phyloP scores from a whole-genome alignment of 2,113 vertebrate genomes.

The Hemichromis elongatus region DNA sequence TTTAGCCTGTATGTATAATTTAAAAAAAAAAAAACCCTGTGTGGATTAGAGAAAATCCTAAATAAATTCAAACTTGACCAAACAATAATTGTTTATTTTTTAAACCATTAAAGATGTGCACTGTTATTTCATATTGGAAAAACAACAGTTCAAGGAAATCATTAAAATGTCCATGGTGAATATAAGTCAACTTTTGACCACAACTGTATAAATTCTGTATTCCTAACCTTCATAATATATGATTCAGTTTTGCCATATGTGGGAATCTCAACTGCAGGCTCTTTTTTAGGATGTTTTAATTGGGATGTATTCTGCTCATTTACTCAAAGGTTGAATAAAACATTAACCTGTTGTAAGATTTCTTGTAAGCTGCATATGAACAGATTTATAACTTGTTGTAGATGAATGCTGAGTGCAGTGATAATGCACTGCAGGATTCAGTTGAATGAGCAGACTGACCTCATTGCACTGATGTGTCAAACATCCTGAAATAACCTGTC shows the following conservation, averaged over 20 bases:
- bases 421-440: conserved; percentile 24
- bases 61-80: not conserved
- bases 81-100: not conserved
- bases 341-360: not conserved
- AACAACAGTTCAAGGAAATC: not conserved
- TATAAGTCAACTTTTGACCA: not conserved
- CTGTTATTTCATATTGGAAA: not conserved
- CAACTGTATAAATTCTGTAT: not conserved
- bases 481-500: conserved; percentile 50
- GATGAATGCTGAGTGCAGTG: not conserved
- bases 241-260: not conserved
- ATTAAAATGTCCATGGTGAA: not conserved
- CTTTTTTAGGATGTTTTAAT: not conserved
- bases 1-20: no score
- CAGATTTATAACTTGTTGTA: not conserved
- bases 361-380: not conserved
- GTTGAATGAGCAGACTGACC: conserved; percentile 30
- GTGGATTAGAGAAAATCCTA: not conserved
- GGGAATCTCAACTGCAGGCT: not conserved
- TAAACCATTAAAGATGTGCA: not conserved
- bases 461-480: conserved; percentile 43
- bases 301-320: not conserved
- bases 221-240: not conserved
- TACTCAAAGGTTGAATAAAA: not conserved
- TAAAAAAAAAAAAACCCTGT: not conserved